Base-by-base conservation (phyloP, 2,113 vertebrate genomes). In the Pipa parva region DNA sequence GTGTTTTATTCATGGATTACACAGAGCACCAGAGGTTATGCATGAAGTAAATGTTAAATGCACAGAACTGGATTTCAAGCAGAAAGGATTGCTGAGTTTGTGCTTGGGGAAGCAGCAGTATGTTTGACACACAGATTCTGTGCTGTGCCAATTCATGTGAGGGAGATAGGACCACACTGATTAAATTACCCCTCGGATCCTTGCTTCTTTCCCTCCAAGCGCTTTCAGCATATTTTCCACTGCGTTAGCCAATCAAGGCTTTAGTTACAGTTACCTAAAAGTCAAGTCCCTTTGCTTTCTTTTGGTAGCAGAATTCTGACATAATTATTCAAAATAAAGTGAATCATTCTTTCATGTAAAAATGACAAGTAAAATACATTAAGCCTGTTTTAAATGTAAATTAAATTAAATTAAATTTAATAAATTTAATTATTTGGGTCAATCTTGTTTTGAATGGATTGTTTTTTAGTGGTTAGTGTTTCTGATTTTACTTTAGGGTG, bases 211-310 rank as follows among this genome's bases (percentile, higher is more conserved):
- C 66, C 74, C 15, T 84, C 79, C 75, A 75, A 74, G 66, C 57
- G 33, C 33, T 70, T 70, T 80, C 78, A 78, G 75, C 73, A 59
- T 78, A 73, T 85, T 85, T 85, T 84, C 82, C 76, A 80, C 78
- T 73, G 74, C 42, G 59, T 80, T 79, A 82, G 75, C 75, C 74
- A 76, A 83, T 82, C 76, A 77, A 77, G 78, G 72, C 76, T 75
- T 76, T 81, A 78, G 76, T 81, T 77, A 78, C 76, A 81, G 79
- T 74, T 82, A 79, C 76, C 85, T 74, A 76, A 78, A 80, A 77
- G 76, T 67, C 82, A 85, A 79, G 79, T 69, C 71, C 71, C 75
- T 52, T 12, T 39, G 66, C 29, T 70, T 36, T 67, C n/a, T 49
- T 67, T 70, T 61, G 26, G 33, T 70, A 61, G 49, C 36, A 18